Percentiles rank a stretch among this genome's conserved stretches.
phyloP scores from a whole-genome alignment of 2,888 invertebrate species.

The Ochropleura leucogaster region DNA sequence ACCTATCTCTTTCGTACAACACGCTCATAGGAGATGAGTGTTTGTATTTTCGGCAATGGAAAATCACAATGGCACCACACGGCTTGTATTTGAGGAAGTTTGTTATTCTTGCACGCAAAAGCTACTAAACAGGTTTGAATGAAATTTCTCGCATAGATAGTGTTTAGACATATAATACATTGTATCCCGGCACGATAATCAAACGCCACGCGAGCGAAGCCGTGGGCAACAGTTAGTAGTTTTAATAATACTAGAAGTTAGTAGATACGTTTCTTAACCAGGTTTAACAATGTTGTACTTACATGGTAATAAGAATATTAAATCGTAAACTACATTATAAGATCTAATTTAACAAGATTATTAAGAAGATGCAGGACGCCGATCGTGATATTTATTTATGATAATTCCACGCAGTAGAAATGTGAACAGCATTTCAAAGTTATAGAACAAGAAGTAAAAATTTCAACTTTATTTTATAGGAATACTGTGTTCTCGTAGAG shows the following conservation, averaged over 20 bases:
- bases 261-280: not conserved
- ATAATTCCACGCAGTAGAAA: conserved; percentile 12
- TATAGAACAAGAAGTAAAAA: not conserved
- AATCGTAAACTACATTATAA: conserved; percentile 1
- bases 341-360: conserved; percentile 31
- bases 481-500: no score
- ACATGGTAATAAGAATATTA: not conserved
- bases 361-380: conserved; percentile 5
- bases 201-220: no score
- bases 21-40: not conserved
- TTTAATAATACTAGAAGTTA: not conserved
- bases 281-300: not conserved
- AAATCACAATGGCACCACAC: not conserved
- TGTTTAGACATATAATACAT: no score
- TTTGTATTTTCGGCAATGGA: no score
- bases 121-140: no score
- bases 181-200: no score
- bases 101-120: no score
- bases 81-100: no score
- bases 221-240: no score
- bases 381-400: conserved; percentile 15
- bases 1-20: no score
- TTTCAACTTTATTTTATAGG: no score
- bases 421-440: conserved; percentile 22
- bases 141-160: no score